These are phyloP conservation scores for Chloroceryle aenea DNA, from an alignment of 2,113 vertebrate species.

Conservation along the genomic window DNA sequence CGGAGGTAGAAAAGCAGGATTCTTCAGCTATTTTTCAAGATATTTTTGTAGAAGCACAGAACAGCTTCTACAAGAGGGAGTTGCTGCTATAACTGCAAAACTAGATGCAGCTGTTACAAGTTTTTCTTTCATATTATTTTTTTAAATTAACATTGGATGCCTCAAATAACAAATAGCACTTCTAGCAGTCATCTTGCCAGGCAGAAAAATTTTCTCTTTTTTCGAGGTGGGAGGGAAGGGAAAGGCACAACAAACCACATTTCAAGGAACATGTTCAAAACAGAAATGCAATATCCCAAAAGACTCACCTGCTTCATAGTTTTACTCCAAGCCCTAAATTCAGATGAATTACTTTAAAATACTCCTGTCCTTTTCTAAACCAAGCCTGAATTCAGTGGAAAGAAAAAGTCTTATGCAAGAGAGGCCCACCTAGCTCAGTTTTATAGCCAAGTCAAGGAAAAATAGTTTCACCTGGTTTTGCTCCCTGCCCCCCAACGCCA, in stretches of 20 bases:
- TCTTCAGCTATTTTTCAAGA: background rate
- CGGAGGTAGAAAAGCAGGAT: background rate
- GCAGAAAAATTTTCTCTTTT: too few relatives aligned
- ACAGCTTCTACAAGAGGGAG: background rate
- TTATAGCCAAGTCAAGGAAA: background rate
- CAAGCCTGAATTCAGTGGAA: background rate
- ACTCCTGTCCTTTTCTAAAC: background rate
- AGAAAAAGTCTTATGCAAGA: rapidly evolving
- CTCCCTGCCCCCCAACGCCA: background rate
- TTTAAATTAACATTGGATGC: background rate
- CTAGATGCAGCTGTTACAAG: background rate
- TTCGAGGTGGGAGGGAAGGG: too few relatives aligned
- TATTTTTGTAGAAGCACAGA: background rate
- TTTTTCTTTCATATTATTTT: background rate
- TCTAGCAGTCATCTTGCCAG: background rate
- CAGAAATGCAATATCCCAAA: background rate
- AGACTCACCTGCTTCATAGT: background rate
- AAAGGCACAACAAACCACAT: background rate
- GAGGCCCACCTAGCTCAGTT: rapidly evolving
- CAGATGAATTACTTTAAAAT: background rate
- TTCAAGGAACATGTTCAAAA: background rate
- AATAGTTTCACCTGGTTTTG: background rate
- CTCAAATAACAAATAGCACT: background rate
- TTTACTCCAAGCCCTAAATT: background rate
- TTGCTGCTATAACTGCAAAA: background rate